Base-by-base conservation (phyloP, 2,888 invertebrate genomes). In the Cryptocephalus primarius region DNA sequence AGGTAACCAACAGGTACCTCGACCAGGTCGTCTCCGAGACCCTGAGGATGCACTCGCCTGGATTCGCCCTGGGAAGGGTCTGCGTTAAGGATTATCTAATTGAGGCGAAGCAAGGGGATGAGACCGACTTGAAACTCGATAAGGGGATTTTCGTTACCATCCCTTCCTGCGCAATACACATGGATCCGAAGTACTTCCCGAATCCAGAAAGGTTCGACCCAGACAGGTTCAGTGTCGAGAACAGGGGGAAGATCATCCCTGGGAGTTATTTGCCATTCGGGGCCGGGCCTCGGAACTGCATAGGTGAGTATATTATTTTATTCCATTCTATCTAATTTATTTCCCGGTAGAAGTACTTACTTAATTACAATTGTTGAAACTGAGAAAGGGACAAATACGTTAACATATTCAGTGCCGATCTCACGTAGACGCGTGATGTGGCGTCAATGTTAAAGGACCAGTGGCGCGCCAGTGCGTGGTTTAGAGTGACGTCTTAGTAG, bases 191-290 rank as follows among this genome's bases (percentile, higher is more conserved):
- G 6, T 68, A 66, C 47, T 74, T 65, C 53, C 58, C 67, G 1
- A 54, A 74, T 8, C 74, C 75, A 0, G 62, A 69, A 4, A 58
- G 52, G 8, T 75, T 75, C 51, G 62, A 73, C 56, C 75, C 75
- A 0, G 69, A 71, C 22, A 13, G 51, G 32, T 51, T 51, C 32
- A 43, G 14, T 22, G 42, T 42, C 9, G 51, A 46, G 32, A 64
- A 64, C 42, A 65, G 63, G 49, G 62, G 64, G 1, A 68, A 68
- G 0, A 68, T 75, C 33, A 57, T 68, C 46, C 71, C 72, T 0
- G 73, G 71, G 49, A 69, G 72, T 0, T 76, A 67, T 51, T 58
- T 72, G 60, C 75, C 76, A 0, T 76, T 76, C 53, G 76, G 76
- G 4, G 51, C 60, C 39, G 76, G 76, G 2, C 75, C 75, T 0